Conservation (phyloP, 2,888 invertebrate species). For the Brenthis daphne region DNA sequence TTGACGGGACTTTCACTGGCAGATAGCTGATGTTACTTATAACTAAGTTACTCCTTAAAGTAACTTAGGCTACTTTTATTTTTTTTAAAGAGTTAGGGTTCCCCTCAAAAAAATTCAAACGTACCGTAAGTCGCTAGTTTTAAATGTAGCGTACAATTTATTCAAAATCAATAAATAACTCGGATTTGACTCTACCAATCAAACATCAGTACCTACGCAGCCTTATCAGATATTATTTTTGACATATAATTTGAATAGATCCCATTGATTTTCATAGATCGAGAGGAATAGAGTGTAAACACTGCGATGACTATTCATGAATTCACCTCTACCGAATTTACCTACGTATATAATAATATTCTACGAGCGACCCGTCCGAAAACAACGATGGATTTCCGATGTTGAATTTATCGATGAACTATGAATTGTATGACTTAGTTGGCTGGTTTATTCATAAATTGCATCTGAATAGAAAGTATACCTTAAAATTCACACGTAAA, state of each 20-base stretch:
- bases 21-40: no score
- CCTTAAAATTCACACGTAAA: no score
- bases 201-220: not conserved
- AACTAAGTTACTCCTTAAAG: no score
- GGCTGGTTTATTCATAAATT: slow-evolving; percentile 11
- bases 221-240: slow-evolving; percentile 6
- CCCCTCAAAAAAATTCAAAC: no score
- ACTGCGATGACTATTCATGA: slow-evolving; percentile 36
- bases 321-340: slow-evolving; percentile 24
- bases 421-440: slow-evolving; percentile 17
- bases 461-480: not conserved
- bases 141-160: no score
- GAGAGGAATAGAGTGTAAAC: slow-evolving; percentile 18
- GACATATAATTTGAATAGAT: slow-evolving; percentile 7
- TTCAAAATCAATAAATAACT: no score
- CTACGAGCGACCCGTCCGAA: slow-evolving; percentile 18
- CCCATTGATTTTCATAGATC: slow-evolving; percentile 19
- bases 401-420: slow-evolving; percentile 20
- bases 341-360: slow-evolving; percentile 34
- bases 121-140: no score
- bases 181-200: not conserved
- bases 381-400: slow-evolving; percentile 18
- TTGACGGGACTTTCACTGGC: no score
- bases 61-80: no score
- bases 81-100: no score